A percentile compares a stretch with the other conserved stretches of the same genome.
These are phyloP conservation scores for Geopemphigus sp. DNA, from an alignment of 1,140 invertebrate genomes.

Conservation along the genomic window DNA sequence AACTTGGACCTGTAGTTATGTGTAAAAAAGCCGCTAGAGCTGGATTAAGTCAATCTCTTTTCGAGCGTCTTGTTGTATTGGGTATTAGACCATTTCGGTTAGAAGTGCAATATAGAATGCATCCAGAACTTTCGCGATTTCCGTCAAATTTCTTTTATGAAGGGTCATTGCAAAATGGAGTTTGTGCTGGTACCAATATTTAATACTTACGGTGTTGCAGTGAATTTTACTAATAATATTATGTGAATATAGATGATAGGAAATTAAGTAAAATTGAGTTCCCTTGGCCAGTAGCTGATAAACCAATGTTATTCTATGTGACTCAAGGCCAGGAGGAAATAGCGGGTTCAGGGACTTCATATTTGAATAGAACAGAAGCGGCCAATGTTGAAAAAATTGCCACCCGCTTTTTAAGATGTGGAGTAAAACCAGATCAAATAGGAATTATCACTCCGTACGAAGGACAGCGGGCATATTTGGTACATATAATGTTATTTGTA, in stretches of 20 bases:
- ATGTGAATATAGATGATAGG: conserved; percentile 69
- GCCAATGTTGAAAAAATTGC: conserved; percentile 97
- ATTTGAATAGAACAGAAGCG: conserved; percentile 97
- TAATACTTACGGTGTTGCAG: not conserved
- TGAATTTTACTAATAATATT: conserved; percentile 4
- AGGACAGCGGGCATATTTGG: conserved; percentile 96
- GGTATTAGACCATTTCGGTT: conserved; percentile 92
- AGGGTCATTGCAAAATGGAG: conserved; percentile 96
- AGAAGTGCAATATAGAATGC: conserved; percentile 99
- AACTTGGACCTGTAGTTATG: conserved; percentile 98
- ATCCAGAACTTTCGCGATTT: conserved; percentile 93
- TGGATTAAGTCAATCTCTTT: conserved; percentile 94
- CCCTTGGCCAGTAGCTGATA: conserved; percentile 93
- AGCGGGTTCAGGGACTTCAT: conserved; percentile 95
- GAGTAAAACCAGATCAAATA: conserved; percentile 96
- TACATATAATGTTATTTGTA: conserved; percentile 54
- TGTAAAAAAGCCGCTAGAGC: conserved; percentile 98
- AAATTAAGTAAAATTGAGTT: conserved; percentile 90
- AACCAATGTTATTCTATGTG: conserved; percentile 99
- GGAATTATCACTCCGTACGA: conserved; percentile 99
- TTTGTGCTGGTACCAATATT: conserved; percentile 73
- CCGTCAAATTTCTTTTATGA: conserved; percentile 99
- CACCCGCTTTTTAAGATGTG: conserved; percentile 87
- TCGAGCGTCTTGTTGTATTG: conserved; percentile 94
- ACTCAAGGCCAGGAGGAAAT: conserved; percentile 99